Conservation (phyloP, 2,113 vertebrate species). For the Sisor rabdophorus region DNA sequence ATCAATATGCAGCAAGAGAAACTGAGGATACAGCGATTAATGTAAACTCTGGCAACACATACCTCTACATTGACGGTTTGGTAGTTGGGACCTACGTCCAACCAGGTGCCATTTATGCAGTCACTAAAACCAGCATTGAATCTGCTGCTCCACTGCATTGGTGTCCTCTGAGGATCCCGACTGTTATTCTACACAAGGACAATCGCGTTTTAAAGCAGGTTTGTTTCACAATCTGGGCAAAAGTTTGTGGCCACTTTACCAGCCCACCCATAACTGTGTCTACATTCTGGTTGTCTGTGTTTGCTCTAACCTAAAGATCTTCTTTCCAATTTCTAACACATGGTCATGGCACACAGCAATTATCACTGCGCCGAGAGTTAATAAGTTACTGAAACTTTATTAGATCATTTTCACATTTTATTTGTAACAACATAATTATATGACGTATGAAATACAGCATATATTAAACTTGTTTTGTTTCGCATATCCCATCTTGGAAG, state of each 20-base stretch:
- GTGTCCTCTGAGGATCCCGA: slow-evolving; percentile 78
- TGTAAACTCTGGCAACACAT: slow-evolving; percentile 18
- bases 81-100: slow-evolving; percentile 77
- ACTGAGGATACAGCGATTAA: not conserved
- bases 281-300: too few relatives aligned
- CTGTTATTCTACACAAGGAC: slow-evolving; percentile 61
- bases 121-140: slow-evolving; percentile 82
- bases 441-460: too few relatives aligned
- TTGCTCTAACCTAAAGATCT: too few relatives aligned
- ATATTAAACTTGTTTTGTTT: too few relatives aligned
- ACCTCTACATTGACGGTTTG: slow-evolving; percentile 82
- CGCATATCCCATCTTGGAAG: too few relatives aligned
- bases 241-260: too few relatives aligned
- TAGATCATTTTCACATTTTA: not conserved
- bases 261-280: too few relatives aligned
- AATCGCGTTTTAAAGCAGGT: not conserved
- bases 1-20: too few relatives aligned
- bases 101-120: slow-evolving; percentile 77
- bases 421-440: too few relatives aligned
- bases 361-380: not conserved
- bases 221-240: not conserved
- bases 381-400: not conserved
- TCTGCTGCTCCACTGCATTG: slow-evolving; percentile 87
- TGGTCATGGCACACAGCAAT: not conserved
- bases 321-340: too few relatives aligned